Evolutionary conservation across 2,888 invertebrate species (phyloP).

Genomic region (Limenitis camilla): DNA sequence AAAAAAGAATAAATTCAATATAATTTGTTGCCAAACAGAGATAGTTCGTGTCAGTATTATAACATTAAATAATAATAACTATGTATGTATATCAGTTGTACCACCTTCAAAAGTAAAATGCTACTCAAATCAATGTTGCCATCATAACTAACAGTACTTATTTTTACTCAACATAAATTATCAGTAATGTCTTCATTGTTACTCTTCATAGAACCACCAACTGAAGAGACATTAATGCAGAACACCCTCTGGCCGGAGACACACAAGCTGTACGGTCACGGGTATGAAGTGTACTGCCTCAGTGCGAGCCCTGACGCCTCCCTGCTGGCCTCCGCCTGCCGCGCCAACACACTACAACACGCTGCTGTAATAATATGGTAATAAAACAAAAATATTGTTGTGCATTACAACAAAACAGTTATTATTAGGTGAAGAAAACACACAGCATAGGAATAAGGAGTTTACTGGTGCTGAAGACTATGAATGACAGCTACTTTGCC

Average conservation of each 20-base stretch:
- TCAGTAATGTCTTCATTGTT: background rate
- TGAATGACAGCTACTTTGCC: too few relatives aligned
- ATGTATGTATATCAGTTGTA: too few relatives aligned
- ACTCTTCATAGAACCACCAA: conserved; percentile 83
- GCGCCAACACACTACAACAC: conserved; percentile 85
- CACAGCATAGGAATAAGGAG: too few relatives aligned
- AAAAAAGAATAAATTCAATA: background rate
- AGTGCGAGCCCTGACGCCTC: conserved; percentile 82
- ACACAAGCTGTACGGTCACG: conserved; percentile 97
- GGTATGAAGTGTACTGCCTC: conserved; percentile 91
- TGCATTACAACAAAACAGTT: too few relatives aligned
- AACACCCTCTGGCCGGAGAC: conserved; percentile 97
- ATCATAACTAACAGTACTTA: too few relatives aligned
- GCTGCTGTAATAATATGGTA: conserved; percentile 93
- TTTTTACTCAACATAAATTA: background rate
- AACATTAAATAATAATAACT: too few relatives aligned
- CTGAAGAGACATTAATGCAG: conserved; percentile 92
- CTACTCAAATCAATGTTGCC: too few relatives aligned
- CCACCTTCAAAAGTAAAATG: too few relatives aligned
- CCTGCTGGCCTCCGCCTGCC: conserved; percentile 90
- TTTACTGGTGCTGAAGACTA: too few relatives aligned
- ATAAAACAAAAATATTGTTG: conserved; percentile 5
- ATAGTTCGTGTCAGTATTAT: too few relatives aligned
- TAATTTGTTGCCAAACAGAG: too few relatives aligned
- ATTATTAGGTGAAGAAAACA: too few relatives aligned